Evolutionary conservation across 1,140 invertebrate species (phyloP).

Genomic region (Hetaerina americana): DNA sequence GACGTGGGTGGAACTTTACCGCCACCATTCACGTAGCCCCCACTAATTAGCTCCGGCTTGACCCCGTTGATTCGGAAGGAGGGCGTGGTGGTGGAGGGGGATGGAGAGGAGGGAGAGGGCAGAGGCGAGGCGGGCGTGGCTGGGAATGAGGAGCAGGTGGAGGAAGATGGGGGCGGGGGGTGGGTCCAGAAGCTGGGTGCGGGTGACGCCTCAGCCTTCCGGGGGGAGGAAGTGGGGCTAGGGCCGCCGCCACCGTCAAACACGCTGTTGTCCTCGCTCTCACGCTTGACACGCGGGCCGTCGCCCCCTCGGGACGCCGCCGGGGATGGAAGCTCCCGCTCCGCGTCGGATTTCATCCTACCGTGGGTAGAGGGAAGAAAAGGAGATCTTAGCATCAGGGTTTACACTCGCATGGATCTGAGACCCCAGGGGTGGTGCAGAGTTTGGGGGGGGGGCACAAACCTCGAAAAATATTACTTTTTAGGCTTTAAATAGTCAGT

Average conservation of each 20-base stretch:
- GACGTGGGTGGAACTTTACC: conserved; percentile 13
- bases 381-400: too few relatives aligned
- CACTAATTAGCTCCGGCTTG: conserved; percentile 63
- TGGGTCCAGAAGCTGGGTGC: background rate
- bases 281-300: conserved; percentile 31
- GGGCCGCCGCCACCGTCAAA: conserved; percentile 34
- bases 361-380: too few relatives aligned
- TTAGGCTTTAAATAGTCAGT: too few relatives aligned
- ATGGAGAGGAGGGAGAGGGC: conserved; percentile 24
- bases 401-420: too few relatives aligned
- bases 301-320: conserved; percentile 19
- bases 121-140: conserved; percentile 10
- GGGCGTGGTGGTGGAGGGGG: conserved; percentile 13
- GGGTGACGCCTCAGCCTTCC: conserved; percentile 22
- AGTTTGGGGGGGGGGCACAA: too few relatives aligned
- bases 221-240: conserved; percentile 26
- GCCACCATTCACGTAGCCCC: conserved; percentile 32
- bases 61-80: conserved; percentile 49
- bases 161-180: conserved; percentile 1
- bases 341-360: too few relatives aligned
- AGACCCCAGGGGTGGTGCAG: too few relatives aligned
- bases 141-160: background rate
- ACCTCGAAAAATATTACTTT: too few relatives aligned
- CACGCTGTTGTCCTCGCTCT: conserved; percentile 33
- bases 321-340: too few relatives aligned